These are phyloP conservation scores for Phymatocera aterrima DNA, from an alignment of 2,888 invertebrate species.

Conservation along the genomic window DNA sequence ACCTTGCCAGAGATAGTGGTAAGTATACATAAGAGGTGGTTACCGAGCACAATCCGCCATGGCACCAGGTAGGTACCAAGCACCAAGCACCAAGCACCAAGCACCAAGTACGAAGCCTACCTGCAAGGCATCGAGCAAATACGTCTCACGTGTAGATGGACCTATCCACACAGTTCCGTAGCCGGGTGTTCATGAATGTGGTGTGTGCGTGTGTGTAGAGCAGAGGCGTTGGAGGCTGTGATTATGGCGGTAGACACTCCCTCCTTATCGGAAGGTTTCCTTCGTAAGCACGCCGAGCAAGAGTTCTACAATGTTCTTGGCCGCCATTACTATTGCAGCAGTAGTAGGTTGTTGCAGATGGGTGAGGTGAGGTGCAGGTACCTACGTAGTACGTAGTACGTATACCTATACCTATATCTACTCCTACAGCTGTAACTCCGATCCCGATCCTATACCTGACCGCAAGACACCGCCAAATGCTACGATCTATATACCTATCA, in stretches of 20 bases:
- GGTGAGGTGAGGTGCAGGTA: too few species aligned
- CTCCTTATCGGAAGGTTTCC: slow-evolving; percentile 73
- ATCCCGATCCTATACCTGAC: neutral
- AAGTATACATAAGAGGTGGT: slow-evolving; percentile 37
- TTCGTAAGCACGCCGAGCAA: slow-evolving; percentile 61
- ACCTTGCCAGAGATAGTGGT: slow-evolving; percentile 34
- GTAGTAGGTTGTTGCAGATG: too few species aligned
- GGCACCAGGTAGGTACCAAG: slow-evolving; percentile 24
- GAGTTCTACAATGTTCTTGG: slow-evolving; percentile 11
- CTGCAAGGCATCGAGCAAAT: slow-evolving; percentile 26
- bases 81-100: neutral
- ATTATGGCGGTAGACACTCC: slow-evolving; percentile 74
- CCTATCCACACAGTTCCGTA: neutral
- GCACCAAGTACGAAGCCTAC: slow-evolving; percentile 10
- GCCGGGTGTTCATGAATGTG: neutral
- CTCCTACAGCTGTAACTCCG: too few species aligned
- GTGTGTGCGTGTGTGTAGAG: slow-evolving; percentile 7
- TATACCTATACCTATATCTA: too few species aligned
- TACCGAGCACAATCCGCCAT: slow-evolving; percentile 20
- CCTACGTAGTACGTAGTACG: too few species aligned
- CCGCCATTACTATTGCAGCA: slow-evolving; percentile 44
- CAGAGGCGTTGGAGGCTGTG: slow-evolving; percentile 70
- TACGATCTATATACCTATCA: too few species aligned
- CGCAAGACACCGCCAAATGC: neutral
- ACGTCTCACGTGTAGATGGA: neutral